Base-by-base conservation (phyloP, 2,113 vertebrate species). In the Micromys minutus region DNA sequence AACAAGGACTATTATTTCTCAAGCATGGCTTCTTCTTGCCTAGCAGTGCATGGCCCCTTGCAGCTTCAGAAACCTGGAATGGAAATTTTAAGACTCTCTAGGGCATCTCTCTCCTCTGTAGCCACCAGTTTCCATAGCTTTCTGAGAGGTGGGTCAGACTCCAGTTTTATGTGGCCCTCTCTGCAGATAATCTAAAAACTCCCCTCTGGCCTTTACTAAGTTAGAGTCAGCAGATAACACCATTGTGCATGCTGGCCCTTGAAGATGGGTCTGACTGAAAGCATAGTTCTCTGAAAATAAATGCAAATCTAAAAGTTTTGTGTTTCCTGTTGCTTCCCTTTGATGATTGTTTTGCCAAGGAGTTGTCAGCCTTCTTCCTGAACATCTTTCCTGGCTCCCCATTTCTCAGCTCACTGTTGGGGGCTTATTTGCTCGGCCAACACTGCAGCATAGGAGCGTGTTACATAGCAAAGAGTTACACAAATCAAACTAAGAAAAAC, bases 401-500 rank as follows among this genome's bases (percentile, higher is more conserved):
- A 9, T 55, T 19, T 87, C 47, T 67, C 19, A 34, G 21, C 34
- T 90, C 39, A 36, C 15, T 39, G 79, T n/a, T 52, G 42, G 17
- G 47, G 7, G 47, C 71, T 69, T 47, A 15, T 76, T 84, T 76
- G 57, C 24, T 89, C 29, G 39, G 4, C 36, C 50, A 79, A 50
- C 22, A 24, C 45, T n/a, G 57, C 1, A 3, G 52, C 76, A 81
- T 85, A 71, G 34, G 29, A 65, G 12, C 42, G 16, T 29, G 13
- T 83, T 52, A 24, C n/a, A 36, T 2, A 45, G 63, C 57, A 84
- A 90, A 90, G 17, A 29, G 3, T 45, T 9, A 92, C 85, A 50
- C 16, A 80, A 76, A 59, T 0, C n/a, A 16, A 65, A 83, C 50
- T n/a, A 93, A 75, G 19, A 24, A 93, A 88, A 95, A 87, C 39